Conservation (phyloP, 2,797 vertebrate species). For the Avahi laniger region DNA sequence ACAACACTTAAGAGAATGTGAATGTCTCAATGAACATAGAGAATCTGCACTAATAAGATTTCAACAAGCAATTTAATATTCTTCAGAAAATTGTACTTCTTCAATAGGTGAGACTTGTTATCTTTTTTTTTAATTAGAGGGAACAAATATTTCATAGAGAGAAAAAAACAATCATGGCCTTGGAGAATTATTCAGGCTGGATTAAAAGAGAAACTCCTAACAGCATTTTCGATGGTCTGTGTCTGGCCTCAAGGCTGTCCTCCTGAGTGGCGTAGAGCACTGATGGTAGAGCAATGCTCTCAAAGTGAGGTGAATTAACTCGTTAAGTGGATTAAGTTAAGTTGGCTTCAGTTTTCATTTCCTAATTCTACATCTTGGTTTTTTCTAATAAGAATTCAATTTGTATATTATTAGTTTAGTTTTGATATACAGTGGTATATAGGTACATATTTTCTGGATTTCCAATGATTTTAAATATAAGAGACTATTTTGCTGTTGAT, state of each 20-base stretch:
- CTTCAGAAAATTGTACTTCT: neutral
- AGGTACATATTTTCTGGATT: neutral
- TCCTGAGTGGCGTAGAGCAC: accelerated
- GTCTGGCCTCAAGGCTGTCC: neutral
- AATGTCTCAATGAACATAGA: neutral
- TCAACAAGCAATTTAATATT: neutral
- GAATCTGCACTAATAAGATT: neutral
- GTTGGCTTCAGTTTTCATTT: neutral
- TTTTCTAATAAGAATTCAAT: neutral
- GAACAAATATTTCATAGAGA: neutral
- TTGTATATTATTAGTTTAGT: neutral
- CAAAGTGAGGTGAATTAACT: neutral
- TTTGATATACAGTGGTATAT: neutral
- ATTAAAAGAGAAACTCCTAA: neutral
- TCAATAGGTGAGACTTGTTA: neutral
- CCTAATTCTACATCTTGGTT: neutral
- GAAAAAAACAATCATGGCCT: neutral
- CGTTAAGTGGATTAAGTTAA: neutral
- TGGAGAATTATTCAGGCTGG: neutral
- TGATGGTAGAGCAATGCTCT: neutral
- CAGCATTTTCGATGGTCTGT: neutral
- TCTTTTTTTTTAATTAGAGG: constrained; percentile 43
- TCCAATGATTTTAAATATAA: neutral
- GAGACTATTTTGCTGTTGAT: neutral
- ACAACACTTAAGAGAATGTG: neutral